Percentiles rank a stretch among this genome's conserved stretches.
These are phyloP conservation scores for Temnopleurus reevesii DNA, from an alignment of 53 echinoderm and acorn worm species.

Conservation along the genomic window DNA sequence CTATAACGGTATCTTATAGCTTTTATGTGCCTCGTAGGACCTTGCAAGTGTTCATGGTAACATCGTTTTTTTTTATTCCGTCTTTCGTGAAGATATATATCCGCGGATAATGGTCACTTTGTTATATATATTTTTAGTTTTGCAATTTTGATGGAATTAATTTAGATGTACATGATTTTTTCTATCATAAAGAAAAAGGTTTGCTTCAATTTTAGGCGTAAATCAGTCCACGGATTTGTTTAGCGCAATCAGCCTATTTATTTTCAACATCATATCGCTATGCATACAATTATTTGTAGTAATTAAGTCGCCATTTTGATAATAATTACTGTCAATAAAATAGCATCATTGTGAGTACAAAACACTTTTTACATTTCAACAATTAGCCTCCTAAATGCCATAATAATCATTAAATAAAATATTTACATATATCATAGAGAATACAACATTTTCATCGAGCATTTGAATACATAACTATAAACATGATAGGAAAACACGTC, in stretches of 20 bases:
- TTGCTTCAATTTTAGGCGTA: too few species aligned
- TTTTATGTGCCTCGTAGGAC: too few species aligned
- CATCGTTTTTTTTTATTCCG: too few species aligned
- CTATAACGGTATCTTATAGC: too few species aligned
- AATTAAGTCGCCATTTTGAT: not conserved
- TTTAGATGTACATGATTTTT: too few species aligned
- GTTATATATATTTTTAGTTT: too few species aligned
- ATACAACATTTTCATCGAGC: slow-evolving; percentile 27
- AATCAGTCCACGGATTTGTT: too few species aligned
- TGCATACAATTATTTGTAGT: not conserved
- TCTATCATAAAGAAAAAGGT: too few species aligned
- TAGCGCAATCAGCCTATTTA: not conserved
- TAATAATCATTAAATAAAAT: slow-evolving; percentile 45
- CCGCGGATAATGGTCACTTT: too few species aligned
- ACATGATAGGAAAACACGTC: not conserved
- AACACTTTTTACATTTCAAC: slow-evolving; percentile 15
- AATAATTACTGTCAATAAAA: slow-evolving; percentile 22
- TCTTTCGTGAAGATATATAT: too few species aligned
- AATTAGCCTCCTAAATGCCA: slow-evolving; percentile 4
- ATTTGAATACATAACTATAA: not conserved
- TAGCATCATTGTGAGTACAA: slow-evolving; percentile 34
- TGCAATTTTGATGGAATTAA: too few species aligned
- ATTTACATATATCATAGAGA: slow-evolving; percentile 41
- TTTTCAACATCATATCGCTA: not conserved
- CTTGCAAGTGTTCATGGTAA: too few species aligned